A percentile compares a stretch with the other conserved stretches of the same genome.
phyloP scores from a whole-genome alignment of 2,113 vertebrate genomes.

The Ariopsis seemanni region DNA sequence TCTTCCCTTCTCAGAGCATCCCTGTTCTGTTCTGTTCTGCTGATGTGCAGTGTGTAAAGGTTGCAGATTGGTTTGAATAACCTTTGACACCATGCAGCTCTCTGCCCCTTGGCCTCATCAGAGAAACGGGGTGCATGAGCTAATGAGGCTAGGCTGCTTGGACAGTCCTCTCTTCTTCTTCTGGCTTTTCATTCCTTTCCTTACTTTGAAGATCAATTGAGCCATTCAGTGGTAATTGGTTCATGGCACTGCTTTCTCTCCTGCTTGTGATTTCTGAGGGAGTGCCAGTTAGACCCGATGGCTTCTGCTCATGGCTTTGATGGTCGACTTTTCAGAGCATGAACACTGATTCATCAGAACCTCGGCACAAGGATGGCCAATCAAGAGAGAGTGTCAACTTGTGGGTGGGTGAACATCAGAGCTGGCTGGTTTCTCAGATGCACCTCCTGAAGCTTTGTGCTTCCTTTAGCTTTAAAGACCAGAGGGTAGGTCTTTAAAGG shows the following conservation, averaged over 20 bases:
- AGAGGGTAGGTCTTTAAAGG: not conserved
- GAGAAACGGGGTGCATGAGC: not conserved
- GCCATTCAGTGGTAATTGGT: slow-evolving; percentile 30
- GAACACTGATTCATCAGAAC: slow-evolving; percentile 40
- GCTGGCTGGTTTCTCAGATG: slow-evolving; percentile 5
- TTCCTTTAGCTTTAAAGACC: slow-evolving; percentile 17
- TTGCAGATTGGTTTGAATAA: slow-evolving; percentile 14
- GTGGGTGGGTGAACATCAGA: slow-evolving; percentile 14
- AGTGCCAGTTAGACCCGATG: slow-evolving; percentile 37
- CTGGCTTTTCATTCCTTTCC: slow-evolving; percentile 30
- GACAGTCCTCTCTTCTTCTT: slow-evolving; percentile 23
- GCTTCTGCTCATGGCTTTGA: slow-evolving; percentile 31
- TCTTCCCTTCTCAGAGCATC: too few species aligned
- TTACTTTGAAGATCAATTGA: slow-evolving; percentile 23
- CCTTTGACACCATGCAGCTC: slow-evolving; percentile 4
- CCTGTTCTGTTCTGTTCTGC: not conserved
- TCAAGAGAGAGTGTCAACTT: slow-evolving; percentile 38
- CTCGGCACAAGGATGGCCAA: slow-evolving; percentile 39
- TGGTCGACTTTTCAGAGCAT: slow-evolving; percentile 43
- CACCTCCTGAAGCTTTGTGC: not conserved
- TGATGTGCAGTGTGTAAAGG: not conserved
- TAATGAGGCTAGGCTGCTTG: slow-evolving; percentile 37
- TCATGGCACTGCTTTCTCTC: slow-evolving; percentile 21
- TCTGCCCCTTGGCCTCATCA: slow-evolving; percentile 25
- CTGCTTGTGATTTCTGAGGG: slow-evolving; percentile 43